Conservation (phyloP, 2,113 vertebrate species). For the Polyodon spathula region DNA sequence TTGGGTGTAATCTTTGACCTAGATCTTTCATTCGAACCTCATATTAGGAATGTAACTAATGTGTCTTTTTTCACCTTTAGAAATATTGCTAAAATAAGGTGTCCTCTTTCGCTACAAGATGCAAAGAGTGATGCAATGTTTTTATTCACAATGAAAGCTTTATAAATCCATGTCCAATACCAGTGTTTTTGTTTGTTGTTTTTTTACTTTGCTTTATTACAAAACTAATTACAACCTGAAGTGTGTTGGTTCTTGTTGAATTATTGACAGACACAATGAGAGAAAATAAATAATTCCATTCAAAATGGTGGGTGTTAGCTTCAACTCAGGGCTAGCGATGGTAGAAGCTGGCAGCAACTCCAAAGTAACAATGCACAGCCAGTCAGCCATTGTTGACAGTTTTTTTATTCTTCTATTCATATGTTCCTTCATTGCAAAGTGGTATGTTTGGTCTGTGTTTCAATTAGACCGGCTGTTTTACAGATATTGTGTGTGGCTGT, state of each 20-base stretch:
- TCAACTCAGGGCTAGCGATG: slow-evolving; percentile 54
- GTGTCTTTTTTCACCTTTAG: no score
- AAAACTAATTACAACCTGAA: slow-evolving; percentile 62
- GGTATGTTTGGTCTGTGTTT: slow-evolving; percentile 65
- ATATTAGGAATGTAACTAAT: no score
- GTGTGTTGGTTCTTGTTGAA: slow-evolving; percentile 50
- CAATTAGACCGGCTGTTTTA: slow-evolving; percentile 73
- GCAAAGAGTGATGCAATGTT: no score
- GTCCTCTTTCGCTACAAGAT: no score
- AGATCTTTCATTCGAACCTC: no score
- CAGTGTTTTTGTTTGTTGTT: no score
- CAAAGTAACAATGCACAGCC: slow-evolving; percentile 62
- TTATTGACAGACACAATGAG: slow-evolving; percentile 54
- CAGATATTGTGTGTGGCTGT: slow-evolving; percentile 60
- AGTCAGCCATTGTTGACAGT: slow-evolving; percentile 52
- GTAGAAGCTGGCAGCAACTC: slow-evolving; percentile 54
- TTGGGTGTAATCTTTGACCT: no score
- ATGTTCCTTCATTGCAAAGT: slow-evolving; percentile 64
- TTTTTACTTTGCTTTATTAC: neutral
- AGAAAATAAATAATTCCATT: slow-evolving; percentile 51
- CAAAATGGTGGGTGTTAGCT: slow-evolving; percentile 55
- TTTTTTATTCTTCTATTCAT: slow-evolving; percentile 69
- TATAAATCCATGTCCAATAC: no score
- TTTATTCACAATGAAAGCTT: no score
- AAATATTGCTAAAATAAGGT: no score